phyloP scores from a whole-genome alignment of 2,113 vertebrate genomes.

The Isurus oxyrinchus region DNA sequence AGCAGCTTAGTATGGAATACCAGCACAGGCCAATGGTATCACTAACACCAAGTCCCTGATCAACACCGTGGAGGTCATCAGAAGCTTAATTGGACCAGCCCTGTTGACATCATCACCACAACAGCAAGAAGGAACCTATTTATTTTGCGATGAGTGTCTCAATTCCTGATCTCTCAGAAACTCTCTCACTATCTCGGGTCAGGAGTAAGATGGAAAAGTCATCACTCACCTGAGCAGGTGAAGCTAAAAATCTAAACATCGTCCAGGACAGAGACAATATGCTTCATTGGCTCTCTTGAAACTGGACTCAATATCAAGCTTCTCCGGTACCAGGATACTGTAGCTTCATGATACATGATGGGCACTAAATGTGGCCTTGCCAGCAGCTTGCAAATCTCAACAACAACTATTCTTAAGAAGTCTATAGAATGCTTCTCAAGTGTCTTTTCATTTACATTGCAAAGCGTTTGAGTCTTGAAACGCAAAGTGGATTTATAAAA shows the following conservation, averaged over 20 bases:
- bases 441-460: neutral
- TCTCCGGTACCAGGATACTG: neutral
- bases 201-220: neutral
- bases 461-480: neutral
- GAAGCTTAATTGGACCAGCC: neutral
- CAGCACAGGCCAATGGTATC: neutral
- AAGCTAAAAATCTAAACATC: neutral
- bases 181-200: neutral
- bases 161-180: neutral
- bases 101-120: neutral
- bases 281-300: neutral
- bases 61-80: neutral
- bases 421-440: neutral
- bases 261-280: neutral
- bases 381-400: neutral
- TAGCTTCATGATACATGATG: neutral
- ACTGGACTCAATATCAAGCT: neutral
- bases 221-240: neutral
- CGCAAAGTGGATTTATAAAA: neutral
- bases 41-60: neutral
- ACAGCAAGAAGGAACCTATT: neutral
- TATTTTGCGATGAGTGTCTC: neutral
- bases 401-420: neutral
- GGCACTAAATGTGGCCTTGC: neutral
- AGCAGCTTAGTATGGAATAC: neutral